A percentile compares a stretch with the other conserved stretches of the same genome.
Evolutionary conservation across 2,113 vertebrate genomes (phyloP).

Genomic region (Neotragus pygmaeus): DNA sequence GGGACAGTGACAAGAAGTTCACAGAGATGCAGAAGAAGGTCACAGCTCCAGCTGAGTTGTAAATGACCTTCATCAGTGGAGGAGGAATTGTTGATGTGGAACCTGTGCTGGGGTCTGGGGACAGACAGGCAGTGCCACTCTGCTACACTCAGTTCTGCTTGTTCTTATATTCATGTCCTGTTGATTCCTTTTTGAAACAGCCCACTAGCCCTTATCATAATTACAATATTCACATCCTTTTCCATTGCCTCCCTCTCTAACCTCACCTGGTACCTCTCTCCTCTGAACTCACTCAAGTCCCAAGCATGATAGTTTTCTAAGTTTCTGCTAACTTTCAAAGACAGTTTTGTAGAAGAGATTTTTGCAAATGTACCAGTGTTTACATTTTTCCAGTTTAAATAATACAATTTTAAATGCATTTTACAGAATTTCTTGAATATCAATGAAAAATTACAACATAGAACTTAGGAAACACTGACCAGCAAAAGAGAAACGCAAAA

Average conservation of each 20-base stretch:
- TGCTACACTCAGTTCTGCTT: background rate
- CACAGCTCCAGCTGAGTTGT: background rate
- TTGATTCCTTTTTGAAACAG: background rate
- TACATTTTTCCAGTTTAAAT: background rate
- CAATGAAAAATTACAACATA: background rate
- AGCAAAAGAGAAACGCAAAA: background rate
- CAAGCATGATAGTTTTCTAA: background rate
- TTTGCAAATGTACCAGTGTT: background rate
- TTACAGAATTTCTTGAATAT: background rate
- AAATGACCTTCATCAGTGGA: background rate
- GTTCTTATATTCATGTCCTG: background rate
- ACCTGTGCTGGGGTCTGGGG: too few species aligned
- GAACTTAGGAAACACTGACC: background rate
- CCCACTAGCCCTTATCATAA: background rate
- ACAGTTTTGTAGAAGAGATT: background rate
- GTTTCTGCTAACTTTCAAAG: background rate
- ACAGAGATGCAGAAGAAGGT: background rate
- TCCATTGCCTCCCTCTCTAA: background rate
- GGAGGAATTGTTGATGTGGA: background rate
- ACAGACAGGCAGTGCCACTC: background rate
- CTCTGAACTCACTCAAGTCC: background rate
- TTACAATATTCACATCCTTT: background rate
- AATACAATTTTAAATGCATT: background rate
- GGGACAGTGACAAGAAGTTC: slow-evolving; percentile 1
- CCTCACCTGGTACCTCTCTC: background rate